These are phyloP conservation scores for Cetonia aurata DNA, from an alignment of 2,888 invertebrate species.

Conservation along the genomic window DNA sequence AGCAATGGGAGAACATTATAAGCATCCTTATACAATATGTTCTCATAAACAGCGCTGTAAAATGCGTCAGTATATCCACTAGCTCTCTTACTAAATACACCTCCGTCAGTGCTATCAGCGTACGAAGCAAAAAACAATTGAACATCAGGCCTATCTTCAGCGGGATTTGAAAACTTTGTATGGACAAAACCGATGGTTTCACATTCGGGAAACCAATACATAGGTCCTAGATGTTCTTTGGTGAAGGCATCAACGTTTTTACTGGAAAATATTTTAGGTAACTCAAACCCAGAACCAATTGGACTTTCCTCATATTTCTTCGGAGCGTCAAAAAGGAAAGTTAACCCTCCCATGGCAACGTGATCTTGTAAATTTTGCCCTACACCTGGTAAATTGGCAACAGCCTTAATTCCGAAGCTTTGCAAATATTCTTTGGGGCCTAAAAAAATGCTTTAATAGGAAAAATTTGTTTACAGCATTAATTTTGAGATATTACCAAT, in stretches of 20 bases:
- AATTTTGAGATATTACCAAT: conserved; percentile 61
- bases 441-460: not conserved
- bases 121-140: conserved; percentile 80
- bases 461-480: not conserved
- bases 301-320: conserved; percentile 60
- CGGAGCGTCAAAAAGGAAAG: conserved; percentile 78
- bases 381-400: conserved; percentile 78
- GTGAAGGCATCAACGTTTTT: conserved; percentile 75
- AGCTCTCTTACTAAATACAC: conserved; percentile 78
- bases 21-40: conserved; percentile 76
- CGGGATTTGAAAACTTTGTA: conserved; percentile 75
- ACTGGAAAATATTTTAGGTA: conserved; percentile 75
- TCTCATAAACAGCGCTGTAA: conserved; percentile 78
- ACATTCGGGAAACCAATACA: conserved; percentile 82
- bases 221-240: conserved; percentile 72
- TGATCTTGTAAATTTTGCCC: conserved; percentile 89
- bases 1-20: conserved; percentile 78
- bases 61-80: conserved; percentile 76
- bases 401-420: conserved; percentile 70
- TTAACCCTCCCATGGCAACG: conserved; percentile 82
- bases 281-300: conserved; percentile 73
- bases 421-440: conserved; percentile 76
- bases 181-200: conserved; percentile 84
- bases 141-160: conserved; percentile 81
- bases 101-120: conserved; percentile 84